These are phyloP conservation scores for Limnephilus auricula DNA, from an alignment of 2,888 invertebrate genomes.

Conservation along the genomic window DNA sequence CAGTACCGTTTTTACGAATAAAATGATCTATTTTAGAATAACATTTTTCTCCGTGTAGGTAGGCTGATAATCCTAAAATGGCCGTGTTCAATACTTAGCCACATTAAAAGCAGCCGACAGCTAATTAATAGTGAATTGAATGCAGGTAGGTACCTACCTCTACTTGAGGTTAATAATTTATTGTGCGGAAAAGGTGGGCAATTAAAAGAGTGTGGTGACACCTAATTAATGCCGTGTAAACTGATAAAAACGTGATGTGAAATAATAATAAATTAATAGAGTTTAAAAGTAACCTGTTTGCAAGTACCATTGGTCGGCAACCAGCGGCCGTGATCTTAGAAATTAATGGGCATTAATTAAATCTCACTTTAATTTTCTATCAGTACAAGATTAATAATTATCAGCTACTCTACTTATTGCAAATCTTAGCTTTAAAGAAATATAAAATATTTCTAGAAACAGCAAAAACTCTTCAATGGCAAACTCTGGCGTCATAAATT, in stretches of 20 bases:
- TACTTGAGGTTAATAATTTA: neutral
- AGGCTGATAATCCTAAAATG: neutral
- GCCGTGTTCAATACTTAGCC: neutral
- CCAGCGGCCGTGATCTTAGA: neutral
- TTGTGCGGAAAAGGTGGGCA: neutral
- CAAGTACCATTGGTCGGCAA: neutral
- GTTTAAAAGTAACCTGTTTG: slow-evolving; percentile 8
- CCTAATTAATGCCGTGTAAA: slow-evolving; percentile 31
- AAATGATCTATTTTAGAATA: too few species aligned
- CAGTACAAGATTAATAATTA: too few species aligned
- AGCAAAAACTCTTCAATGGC: too few species aligned
- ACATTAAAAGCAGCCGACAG: neutral
- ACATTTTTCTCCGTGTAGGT: too few species aligned
- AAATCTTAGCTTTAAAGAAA: too few species aligned
- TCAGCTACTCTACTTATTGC: too few species aligned
- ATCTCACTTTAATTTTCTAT: neutral
- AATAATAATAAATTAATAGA: slow-evolving; percentile 21
- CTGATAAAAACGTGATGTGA: slow-evolving; percentile 6
- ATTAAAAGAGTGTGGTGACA: slow-evolving; percentile 35
- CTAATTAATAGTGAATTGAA: neutral
- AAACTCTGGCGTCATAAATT: too few species aligned
- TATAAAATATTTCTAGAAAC: too few species aligned
- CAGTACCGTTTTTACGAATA: too few species aligned
- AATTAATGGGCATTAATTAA: neutral
- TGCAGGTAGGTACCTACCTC: neutral